Evolutionary conservation across 2,797 vertebrate genomes (phyloP).

Genomic region (Pseudomugil gertrudae): DNA sequence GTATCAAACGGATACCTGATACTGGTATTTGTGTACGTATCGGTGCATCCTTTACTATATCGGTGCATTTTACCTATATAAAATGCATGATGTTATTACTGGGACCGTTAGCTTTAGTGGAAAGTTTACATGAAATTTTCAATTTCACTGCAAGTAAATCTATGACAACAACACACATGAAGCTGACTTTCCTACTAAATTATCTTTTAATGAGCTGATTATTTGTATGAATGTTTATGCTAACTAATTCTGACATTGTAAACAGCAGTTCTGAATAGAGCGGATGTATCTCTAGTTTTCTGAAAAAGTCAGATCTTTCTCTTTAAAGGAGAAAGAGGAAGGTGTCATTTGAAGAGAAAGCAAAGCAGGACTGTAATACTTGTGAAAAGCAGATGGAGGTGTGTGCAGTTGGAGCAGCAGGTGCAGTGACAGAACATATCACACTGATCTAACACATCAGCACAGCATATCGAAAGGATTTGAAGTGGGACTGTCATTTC

Average conservation of each 20-base stretch:
- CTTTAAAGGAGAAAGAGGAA: neutral
- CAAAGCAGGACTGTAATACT: constrained; percentile 7
- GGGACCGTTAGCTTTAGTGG: too few species aligned
- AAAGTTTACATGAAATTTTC: neutral
- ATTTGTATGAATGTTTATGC: neutral
- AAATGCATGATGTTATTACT: neutral
- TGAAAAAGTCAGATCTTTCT: neutral
- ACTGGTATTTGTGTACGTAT: too few species aligned
- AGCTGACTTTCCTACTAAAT: neutral
- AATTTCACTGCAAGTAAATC: neutral
- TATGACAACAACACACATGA: neutral
- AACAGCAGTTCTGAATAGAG: neutral
- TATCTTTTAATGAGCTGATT: neutral
- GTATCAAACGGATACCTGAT: too few species aligned
- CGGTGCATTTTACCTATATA: neutral
- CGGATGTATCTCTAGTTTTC: neutral
- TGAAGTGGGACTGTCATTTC: constrained; percentile 20
- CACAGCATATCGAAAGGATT: constrained; percentile 28
- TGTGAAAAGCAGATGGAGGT: constrained; percentile 16
- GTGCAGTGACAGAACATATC: constrained; percentile 37
- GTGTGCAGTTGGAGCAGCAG: constrained; percentile 37
- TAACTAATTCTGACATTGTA: neutral
- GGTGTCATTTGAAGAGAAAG: constrained; percentile 2
- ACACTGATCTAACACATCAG: constrained; percentile 14
- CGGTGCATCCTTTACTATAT: too few species aligned